Percentiles rank a stretch among this genome's conserved stretches.
phyloP scores from a whole-genome alignment of 2,888 invertebrate species.

The Lithophane semibrunnea region DNA sequence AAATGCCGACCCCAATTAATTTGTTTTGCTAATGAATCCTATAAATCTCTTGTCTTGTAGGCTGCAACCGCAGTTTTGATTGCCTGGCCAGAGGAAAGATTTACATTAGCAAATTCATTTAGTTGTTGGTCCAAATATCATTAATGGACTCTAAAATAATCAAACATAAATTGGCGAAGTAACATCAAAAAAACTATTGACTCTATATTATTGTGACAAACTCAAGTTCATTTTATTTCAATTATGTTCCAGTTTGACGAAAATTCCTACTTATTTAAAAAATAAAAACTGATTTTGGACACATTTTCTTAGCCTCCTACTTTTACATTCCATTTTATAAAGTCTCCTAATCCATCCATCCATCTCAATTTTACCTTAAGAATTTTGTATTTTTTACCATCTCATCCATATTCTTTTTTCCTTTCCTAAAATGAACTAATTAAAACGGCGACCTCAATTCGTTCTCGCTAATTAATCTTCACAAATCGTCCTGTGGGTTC shows the following conservation, averaged over 20 bases:
- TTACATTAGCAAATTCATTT: constrained; percentile 26
- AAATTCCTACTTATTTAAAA: background rate
- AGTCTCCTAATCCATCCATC: constrained; percentile 22
- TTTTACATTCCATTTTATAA: background rate
- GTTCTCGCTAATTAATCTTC: constrained; percentile 83
- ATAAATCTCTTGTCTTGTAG: constrained; percentile 55
- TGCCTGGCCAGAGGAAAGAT: constrained; percentile 37
- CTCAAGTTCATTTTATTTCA: background rate
- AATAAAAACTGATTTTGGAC: background rate
- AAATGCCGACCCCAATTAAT: constrained; percentile 51
- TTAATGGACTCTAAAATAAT: background rate
- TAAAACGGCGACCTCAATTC: constrained; percentile 64
- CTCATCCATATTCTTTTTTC: constrained; percentile 51
- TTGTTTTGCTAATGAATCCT: constrained; percentile 61
- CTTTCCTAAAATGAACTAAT: constrained; percentile 54
- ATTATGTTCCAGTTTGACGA: background rate
- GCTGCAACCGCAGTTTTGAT: constrained; percentile 58
- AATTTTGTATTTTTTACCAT: constrained; percentile 36
- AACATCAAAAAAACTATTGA: background rate
- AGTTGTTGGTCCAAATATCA: constrained; percentile 3
- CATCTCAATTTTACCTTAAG: constrained; percentile 24
- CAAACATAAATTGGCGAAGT: background rate
- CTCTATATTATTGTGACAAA: background rate
- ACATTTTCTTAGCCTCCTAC: background rate
- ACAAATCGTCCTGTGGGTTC: constrained; percentile 75